A percentile compares a stretch with the other conserved stretches of the same genome.
These are phyloP conservation scores for Radopholus similis DNA, from an alignment of 1,140 invertebrate genomes.

Conservation along the genomic window DNA sequence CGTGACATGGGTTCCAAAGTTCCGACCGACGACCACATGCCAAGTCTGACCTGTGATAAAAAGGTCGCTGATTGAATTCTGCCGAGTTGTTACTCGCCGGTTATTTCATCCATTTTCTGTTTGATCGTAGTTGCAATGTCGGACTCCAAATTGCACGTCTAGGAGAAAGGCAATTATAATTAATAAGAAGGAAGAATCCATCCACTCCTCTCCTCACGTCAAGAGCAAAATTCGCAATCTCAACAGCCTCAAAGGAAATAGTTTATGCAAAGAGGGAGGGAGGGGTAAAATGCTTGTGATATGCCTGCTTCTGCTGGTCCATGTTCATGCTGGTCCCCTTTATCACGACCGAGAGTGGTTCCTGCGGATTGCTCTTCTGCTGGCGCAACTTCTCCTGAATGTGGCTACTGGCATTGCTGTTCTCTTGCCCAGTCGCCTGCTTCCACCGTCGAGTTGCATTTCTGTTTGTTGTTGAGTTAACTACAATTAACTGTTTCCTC, in stretches of 20 bases:
- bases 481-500: no score
- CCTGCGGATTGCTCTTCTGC: not conserved
- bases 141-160: slow-evolving; percentile 29
- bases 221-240: slow-evolving; percentile 22
- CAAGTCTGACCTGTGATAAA: slow-evolving; percentile 18
- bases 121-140: slow-evolving; percentile 30
- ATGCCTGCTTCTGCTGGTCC: slow-evolving; percentile 26
- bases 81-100: slow-evolving; percentile 8
- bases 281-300: not conserved
- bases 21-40: slow-evolving; percentile 24
- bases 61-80: not conserved
- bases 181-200: not conserved
- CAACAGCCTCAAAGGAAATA: not conserved
- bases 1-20: slow-evolving; percentile 22
- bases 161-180: not conserved
- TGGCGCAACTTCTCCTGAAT: slow-evolving; percentile 7
- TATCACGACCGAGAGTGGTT: slow-evolving; percentile 26
- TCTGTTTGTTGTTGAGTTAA: slow-evolving; percentile 4
- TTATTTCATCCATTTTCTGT: slow-evolving; percentile 21
- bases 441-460: slow-evolving; percentile 25
- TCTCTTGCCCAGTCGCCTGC: slow-evolving; percentile 3
- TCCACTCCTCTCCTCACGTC: not conserved
- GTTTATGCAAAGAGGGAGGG: not conserved
- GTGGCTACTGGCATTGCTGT: not conserved
- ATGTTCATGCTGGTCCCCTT: slow-evolving; percentile 26